Evolutionary conservation across 2,888 invertebrate genomes (phyloP), one percentile per base, ranked within the genome.

Genomic region (Exocentrus adspersus): DNA sequence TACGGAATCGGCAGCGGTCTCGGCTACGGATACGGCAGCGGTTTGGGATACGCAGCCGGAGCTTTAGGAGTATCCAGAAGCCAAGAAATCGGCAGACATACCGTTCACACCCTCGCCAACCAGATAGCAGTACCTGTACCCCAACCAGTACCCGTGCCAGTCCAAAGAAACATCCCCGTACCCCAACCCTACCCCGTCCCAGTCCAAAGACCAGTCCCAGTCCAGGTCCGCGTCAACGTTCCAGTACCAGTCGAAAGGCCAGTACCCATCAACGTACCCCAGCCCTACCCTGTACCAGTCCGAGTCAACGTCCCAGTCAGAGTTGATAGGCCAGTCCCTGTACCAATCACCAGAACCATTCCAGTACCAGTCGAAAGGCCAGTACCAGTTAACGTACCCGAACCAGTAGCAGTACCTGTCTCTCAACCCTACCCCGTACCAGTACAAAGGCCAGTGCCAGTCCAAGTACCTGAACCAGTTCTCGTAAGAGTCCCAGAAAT

Each of bases 111-210:
- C 19, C 64, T 78, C n/a, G 72, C 75, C 37, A 70, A 75, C 62
- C 69, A 75, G 52, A 73, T 77, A n/a, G 65, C 75, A 53, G 78
- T 80, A n/a, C 67, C 73, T 30, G 79, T 80, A 51, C 77, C 80
- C 14, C 76, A 79, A 67, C 79, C 80, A 5, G 78, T 79, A 67
- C 77, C 79, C 52, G 80, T 81, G 10, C 66, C 70, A 21, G 74
- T 78, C 3, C 72, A 72, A 21, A 77, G 73, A 67, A 73, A 72
- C 5, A 77, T 79, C 4, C 71, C 72, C 21, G 77, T 80, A 28
- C 77, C 80, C 14, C 77, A 79, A 64, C 80, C 79, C 21, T 76
- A 79, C 67, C 75, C 78, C 14, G 78, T 79, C 1, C 67, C 62
- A 19, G 76, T 78, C 9, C 63, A 71, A 30, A 75, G 64, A 62